A percentile compares a stretch with the other conserved stretches of the same genome.
phyloP scores from a whole-genome alignment of 2,888 invertebrate genomes.

The Deilephila porcellus region DNA sequence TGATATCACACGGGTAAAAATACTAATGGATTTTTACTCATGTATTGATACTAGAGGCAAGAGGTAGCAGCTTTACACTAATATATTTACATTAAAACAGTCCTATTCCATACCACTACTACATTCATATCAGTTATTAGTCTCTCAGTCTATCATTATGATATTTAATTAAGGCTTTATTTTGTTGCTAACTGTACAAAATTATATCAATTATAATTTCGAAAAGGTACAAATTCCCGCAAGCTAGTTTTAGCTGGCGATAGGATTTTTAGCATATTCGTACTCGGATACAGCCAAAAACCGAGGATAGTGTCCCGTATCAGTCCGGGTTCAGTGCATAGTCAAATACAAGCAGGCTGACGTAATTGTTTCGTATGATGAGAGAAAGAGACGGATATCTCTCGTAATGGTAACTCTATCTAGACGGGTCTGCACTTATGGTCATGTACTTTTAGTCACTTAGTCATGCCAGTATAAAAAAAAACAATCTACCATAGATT shows the following conservation, averaged over 20 bases:
- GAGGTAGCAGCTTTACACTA: slow-evolving; percentile 23
- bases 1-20: background rate
- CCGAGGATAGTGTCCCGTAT: no score
- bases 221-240: background rate
- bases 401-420: no score
- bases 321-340: no score
- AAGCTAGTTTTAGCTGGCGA: background rate
- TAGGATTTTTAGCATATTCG: no score
- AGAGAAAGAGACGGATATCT: no score
- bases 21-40: background rate
- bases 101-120: slow-evolving; percentile 9
- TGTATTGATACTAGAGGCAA: background rate
- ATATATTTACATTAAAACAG: slow-evolving; percentile 20
- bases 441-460: no score
- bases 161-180: slow-evolving; percentile 26
- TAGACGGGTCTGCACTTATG: no score
- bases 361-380: no score
- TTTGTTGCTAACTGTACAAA: slow-evolving; percentile 23
- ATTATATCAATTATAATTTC: background rate
- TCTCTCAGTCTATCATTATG: slow-evolving; percentile 27
- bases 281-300: no score
- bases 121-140: slow-evolving; percentile 19
- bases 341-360: no score
- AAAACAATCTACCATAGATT: background rate
- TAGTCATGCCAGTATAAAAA: background rate